Conservation (phyloP, 2,797 vertebrate genomes). For the Lutjanus argentimaculatus region DNA sequence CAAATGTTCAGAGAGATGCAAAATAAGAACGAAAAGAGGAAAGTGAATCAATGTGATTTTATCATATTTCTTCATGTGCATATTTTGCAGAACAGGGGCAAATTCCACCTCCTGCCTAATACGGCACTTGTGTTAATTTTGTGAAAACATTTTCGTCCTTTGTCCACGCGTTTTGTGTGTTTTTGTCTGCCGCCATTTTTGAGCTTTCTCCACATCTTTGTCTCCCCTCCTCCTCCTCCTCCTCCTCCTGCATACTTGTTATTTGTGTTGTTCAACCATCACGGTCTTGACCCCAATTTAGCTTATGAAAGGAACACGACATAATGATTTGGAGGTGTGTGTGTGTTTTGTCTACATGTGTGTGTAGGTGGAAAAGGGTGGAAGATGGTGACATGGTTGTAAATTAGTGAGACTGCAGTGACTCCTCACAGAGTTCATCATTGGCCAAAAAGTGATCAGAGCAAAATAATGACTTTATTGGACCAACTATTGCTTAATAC, state of each 20-base stretch:
- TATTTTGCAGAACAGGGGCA: neutral
- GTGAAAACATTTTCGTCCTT: neutral
- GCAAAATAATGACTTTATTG: constrained; percentile 48
- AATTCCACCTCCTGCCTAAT: neutral
- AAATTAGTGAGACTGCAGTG: constrained; percentile 53
- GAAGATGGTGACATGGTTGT: constrained; percentile 30
- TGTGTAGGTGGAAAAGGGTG: neutral
- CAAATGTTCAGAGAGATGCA: neutral
- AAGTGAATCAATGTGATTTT: neutral
- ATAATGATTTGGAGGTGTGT: constrained; percentile 59
- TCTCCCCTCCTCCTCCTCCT: neutral
- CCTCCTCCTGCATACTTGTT: constrained; percentile 37
- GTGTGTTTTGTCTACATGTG: neutral
- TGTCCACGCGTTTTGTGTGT: constrained; percentile 1
- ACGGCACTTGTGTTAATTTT: neutral
- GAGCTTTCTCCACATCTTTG: constrained; percentile 23
- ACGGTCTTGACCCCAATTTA: constrained; percentile 70
- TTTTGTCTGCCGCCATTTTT: constrained; percentile 24
- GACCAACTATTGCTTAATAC: neutral
- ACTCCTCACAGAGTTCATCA: constrained; percentile 24
- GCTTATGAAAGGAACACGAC: constrained; percentile 47
- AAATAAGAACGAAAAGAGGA: neutral
- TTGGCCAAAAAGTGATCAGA: constrained; percentile 20
- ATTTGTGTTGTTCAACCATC: constrained; percentile 63
- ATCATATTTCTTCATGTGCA: neutral